Evolutionary conservation across 1,140 invertebrate genomes (phyloP).

Genomic region (Aporrectodea caliginosa): DNA sequence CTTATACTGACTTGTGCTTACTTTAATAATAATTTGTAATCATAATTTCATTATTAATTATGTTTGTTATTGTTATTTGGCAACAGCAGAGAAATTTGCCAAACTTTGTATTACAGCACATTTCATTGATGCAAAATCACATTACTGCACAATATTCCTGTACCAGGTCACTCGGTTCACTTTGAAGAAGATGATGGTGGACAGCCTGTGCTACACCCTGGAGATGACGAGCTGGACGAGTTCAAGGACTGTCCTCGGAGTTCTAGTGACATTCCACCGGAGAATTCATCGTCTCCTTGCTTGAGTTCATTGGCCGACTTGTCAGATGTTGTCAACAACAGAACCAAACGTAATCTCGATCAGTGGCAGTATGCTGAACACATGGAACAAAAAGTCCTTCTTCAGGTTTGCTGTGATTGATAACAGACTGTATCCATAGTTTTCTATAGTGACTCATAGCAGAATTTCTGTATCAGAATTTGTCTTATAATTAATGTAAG

Average conservation of each 20-base stretch:
- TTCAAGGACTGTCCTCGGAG: constrained; percentile 19
- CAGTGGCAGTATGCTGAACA: constrained; percentile 55
- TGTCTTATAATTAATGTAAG: no score
- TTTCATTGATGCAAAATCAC: neutral
- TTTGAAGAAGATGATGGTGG: constrained; percentile 44
- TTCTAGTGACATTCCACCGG: neutral
- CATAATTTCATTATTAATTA: no score
- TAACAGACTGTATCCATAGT: neutral
- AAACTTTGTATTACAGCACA: neutral
- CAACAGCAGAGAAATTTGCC: neutral
- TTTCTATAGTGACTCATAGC: no score
- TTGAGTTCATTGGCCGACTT: neutral
- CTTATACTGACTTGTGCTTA: no score
- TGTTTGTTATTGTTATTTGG: no score
- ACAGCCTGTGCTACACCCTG: constrained; percentile 28
- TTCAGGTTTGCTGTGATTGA: constrained; percentile 44
- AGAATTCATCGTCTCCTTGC: neutral
- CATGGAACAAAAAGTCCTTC: constrained; percentile 47
- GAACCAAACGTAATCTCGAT: constrained; percentile 49
- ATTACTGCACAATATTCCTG: neutral
- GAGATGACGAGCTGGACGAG: constrained; percentile 34
- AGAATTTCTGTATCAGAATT: no score
- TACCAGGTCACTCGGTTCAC: constrained; percentile 33
- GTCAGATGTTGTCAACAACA: constrained; percentile 32
- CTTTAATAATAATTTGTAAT: no score